Conservation (phyloP, 2,888 invertebrate genomes). For the Coenonympha arcania region DNA sequence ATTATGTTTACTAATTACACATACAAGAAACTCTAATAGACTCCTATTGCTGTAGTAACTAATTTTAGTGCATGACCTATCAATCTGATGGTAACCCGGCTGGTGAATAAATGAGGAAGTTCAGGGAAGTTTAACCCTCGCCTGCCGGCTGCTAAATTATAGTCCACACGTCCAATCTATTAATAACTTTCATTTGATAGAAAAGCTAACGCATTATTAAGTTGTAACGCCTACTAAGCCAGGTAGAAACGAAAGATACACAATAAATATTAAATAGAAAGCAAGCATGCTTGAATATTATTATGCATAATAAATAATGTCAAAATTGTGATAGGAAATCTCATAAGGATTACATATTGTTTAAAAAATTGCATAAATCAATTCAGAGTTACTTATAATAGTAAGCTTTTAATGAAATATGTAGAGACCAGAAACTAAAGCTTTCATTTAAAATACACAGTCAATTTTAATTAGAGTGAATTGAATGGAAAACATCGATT, state of each 20-base stretch:
- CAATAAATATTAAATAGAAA: too few species aligned
- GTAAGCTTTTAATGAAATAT: neutral
- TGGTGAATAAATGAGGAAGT: slow-evolving; percentile 31
- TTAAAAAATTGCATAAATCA: too few species aligned
- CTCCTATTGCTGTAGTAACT: slow-evolving; percentile 9
- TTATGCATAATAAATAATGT: too few species aligned
- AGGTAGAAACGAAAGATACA: neutral
- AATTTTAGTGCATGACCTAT: slow-evolving; percentile 21
- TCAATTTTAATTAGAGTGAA: slow-evolving; percentile 52
- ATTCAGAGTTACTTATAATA: too few species aligned
- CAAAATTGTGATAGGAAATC: neutral
- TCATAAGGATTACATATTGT: neutral
- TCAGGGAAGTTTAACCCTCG: slow-evolving; percentile 27
- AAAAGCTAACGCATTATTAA: slow-evolving; percentile 22
- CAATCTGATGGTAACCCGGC: slow-evolving; percentile 16
- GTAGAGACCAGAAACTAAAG: neutral
- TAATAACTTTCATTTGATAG: slow-evolving; percentile 23
- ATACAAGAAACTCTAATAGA: neutral
- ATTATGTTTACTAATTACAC: neutral
- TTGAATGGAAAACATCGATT: slow-evolving; percentile 49
- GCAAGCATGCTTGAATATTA: neutral
- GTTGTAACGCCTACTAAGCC: slow-evolving; percentile 2
- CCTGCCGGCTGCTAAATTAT: slow-evolving; percentile 22
- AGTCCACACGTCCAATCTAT: slow-evolving; percentile 27
- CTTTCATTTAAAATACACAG: slow-evolving; percentile 11